Conservation (phyloP, 2,888 invertebrate species). For the Lasioglossum morio region DNA sequence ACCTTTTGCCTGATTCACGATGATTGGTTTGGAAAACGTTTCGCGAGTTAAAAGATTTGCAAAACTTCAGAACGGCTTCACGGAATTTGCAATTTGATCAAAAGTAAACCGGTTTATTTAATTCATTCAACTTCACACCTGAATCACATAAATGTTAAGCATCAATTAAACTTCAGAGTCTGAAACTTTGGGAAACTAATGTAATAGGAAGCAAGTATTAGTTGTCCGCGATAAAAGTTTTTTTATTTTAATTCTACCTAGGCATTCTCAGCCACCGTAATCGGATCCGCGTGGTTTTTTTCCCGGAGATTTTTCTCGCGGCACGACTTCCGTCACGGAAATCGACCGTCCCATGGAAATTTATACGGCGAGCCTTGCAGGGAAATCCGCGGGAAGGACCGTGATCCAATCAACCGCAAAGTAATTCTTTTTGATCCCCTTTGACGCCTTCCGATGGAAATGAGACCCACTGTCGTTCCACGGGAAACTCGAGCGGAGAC, state of each 20-base stretch:
- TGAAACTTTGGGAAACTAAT: no score
- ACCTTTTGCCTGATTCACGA: not conserved
- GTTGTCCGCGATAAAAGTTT: not conserved
- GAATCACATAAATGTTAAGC: no score
- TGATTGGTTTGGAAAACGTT: not conserved
- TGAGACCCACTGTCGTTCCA: conserved; percentile 56
- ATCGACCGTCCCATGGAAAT: conserved; percentile 41
- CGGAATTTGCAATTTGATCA: not conserved
- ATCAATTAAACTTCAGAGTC: not conserved
- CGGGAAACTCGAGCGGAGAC: conserved; percentile 46
- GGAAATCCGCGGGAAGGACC: conserved; percentile 46
- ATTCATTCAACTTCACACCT: no score
- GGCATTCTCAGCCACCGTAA: not conserved
- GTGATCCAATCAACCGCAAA: conserved; percentile 57
- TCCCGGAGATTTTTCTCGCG: not conserved
- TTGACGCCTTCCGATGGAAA: conserved; percentile 65
- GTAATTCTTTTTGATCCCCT: conserved; percentile 69
- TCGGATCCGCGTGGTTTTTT: not conserved
- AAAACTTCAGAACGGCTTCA: not conserved
- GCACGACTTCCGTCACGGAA: conserved; percentile 8
- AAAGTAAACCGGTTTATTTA: not conserved
- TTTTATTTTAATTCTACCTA: not conserved
- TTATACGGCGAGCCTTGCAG: conserved; percentile 40
- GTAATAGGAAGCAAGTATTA: not conserved
- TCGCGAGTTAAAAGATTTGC: not conserved